These are phyloP conservation scores for Pterocles burchelli DNA, from an alignment of 2,113 vertebrate species.

Conservation along the genomic window DNA sequence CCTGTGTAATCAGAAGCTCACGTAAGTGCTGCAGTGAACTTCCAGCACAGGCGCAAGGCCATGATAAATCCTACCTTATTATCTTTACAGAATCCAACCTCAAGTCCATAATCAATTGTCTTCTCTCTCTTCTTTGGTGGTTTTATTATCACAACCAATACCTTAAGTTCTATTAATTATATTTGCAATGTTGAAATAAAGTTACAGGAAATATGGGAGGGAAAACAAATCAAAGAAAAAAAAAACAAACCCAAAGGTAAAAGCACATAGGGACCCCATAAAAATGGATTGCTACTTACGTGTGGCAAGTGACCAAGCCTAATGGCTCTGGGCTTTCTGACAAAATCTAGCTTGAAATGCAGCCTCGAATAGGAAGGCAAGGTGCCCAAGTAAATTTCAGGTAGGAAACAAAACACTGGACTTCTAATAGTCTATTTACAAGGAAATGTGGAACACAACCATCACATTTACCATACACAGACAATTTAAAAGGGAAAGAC, in stretches of 20 bases:
- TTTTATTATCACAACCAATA: background rate
- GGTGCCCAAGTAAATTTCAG: background rate
- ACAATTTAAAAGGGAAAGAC: background rate
- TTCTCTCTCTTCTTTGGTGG: background rate
- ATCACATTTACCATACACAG: background rate
- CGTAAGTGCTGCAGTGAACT: background rate
- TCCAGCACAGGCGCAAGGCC: background rate
- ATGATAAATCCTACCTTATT: background rate
- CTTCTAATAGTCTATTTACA: background rate
- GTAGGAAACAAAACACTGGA: background rate
- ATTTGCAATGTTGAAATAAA: background rate
- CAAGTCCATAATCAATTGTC: background rate
- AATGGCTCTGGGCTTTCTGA: background rate
- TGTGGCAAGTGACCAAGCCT: background rate
- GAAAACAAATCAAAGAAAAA: background rate
- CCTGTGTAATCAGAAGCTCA: background rate
- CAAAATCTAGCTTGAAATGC: background rate
- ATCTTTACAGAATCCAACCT: background rate
- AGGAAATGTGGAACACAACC: background rate
- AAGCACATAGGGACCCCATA: background rate
- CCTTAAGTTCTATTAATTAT: background rate
- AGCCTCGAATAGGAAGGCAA: accelerated
- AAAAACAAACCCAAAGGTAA: background rate
- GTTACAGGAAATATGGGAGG: background rate
- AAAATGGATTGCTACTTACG: background rate